Evolutionary conservation across 2,797 vertebrate species (phyloP), one percentile per base, ranked within the genome.

Genomic region (Taenioides sp.): DNA sequence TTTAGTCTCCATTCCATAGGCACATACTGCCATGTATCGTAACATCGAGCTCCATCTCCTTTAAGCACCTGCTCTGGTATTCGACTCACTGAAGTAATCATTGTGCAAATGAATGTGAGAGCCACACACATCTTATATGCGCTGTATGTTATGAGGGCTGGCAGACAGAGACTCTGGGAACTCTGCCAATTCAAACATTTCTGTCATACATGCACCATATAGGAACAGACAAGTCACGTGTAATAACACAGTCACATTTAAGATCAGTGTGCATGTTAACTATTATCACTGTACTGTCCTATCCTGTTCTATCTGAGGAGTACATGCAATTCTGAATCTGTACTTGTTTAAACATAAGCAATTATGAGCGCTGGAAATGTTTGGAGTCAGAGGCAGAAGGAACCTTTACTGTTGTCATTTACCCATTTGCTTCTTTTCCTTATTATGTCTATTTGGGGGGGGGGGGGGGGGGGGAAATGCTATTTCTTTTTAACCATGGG

Each of bases 1-100:
- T 61, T 69, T 2, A 80, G 49, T 52, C 57, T 75, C 71, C 57
- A 78, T 52, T 75, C 27, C 25, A 23, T 57, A 2, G 17, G 11
- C 1, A 1, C 11, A 66, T 55, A 68, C 55, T 74, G 54, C n/a
- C 43, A 71, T 52, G 52, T 17, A 55, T 64, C 17, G n/a, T 27
- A 27, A 27, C 11, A 25, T 4, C 5, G n/a, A 57, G 54, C 2
- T 58, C 20, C 11, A 23, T 57, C 16, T 67, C 28, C 59, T 14
- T 9, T 3, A 12, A 7, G 14, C 2, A 28, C n/a, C 10, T 65
- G 18, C 1, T 71, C 43, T 52, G 55, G 47, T 34, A 66, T 75
- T 75, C 50, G 67, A 49, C 52, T 70, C 59, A 65, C 9, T n/a
- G 4, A 20, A 50, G 52, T 50, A n/a, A 27, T 23, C 55, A 71